phyloP scores from a whole-genome alignment of 2,888 invertebrate genomes.

The Aspidiotus rigidus region DNA sequence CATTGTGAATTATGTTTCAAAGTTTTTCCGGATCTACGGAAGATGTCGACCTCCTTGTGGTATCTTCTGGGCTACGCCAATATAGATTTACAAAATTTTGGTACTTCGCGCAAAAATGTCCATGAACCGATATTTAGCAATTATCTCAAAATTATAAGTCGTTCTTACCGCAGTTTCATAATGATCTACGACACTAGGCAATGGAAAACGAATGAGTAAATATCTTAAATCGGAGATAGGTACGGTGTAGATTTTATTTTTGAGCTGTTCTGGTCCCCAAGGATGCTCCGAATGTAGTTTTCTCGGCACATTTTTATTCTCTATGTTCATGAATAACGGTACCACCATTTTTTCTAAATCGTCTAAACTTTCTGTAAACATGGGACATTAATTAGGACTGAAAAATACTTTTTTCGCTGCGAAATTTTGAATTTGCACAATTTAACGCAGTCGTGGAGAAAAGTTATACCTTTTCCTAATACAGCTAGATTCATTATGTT shows the following conservation, averaged over 20 bases:
- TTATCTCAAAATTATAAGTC: conserved; percentile 35
- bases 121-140: too few species aligned
- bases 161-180: conserved; percentile 72
- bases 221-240: conserved; percentile 86
- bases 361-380: not conserved
- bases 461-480: conserved; percentile 1
- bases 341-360: not conserved
- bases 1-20: too few species aligned
- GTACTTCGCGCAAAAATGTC: too few species aligned
- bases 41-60: too few species aligned
- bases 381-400: conserved; percentile 45
- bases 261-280: conserved; percentile 36
- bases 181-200: conserved; percentile 70
- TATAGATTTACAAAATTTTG: too few species aligned
- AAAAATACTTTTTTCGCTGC: too few species aligned
- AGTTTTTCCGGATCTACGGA: too few species aligned
- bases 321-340: not conserved
- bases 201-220: conserved; percentile 77
- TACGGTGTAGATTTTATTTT: conserved; percentile 62
- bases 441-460: not conserved
- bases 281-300: not conserved
- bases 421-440: not conserved
- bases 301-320: not conserved
- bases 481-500: not conserved
- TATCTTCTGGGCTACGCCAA: too few species aligned